Evolutionary conservation across 1,140 invertebrate species (phyloP).

Genomic region (Drosophila lacertosa): DNA sequence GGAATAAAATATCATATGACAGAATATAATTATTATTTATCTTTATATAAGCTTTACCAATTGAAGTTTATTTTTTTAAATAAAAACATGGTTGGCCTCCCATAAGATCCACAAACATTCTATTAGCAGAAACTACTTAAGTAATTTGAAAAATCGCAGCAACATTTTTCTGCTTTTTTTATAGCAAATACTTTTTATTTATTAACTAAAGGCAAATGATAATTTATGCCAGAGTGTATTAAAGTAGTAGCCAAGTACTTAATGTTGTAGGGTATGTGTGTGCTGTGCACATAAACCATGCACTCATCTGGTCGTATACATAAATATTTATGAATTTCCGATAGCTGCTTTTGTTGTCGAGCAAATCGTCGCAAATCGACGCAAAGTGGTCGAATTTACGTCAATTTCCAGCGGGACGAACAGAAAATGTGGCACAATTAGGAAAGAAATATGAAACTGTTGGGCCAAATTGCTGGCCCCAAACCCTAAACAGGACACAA

Average conservation of each 20-base stretch:
- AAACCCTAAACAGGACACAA: background rate
- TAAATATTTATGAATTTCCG: constrained; percentile 71
- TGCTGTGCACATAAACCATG: constrained; percentile 41
- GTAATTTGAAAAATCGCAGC: background rate
- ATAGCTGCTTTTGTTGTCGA: constrained; percentile 56
- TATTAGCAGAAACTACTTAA: no score
- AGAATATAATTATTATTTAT: no score
- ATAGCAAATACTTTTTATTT: no score
- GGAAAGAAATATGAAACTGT: constrained; percentile 71
- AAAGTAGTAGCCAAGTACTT: background rate
- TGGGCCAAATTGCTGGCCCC: constrained; percentile 40
- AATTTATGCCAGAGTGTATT: background rate
- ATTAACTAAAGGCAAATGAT: background rate
- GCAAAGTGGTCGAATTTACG: constrained; percentile 77
- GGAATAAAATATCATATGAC: no score
- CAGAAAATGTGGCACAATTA: constrained; percentile 69
- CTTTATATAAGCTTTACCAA: no score
- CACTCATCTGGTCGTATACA: constrained; percentile 55
- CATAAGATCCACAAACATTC: no score
- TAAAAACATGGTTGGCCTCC: no score
- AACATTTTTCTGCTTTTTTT: no score
- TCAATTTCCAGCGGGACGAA: constrained; percentile 63
- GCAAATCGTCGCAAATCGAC: constrained; percentile 76
- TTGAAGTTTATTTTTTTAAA: no score
- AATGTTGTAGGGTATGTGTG: background rate